Base-by-base conservation (phyloP, 2,888 invertebrate species). In the Epistrophella euchroma region DNA sequence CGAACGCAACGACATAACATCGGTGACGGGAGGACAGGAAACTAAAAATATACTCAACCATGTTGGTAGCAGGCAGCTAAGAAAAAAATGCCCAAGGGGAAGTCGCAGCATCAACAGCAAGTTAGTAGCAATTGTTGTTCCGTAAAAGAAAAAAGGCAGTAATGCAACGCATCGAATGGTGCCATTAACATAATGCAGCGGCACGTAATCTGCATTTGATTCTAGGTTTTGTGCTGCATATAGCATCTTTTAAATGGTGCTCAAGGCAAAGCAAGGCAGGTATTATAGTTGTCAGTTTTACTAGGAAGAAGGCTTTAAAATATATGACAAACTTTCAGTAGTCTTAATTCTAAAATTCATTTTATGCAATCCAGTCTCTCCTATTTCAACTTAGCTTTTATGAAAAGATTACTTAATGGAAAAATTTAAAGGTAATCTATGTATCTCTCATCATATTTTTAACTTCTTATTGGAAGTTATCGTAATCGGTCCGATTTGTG, bases 171-270 rank as follows among this genome's bases (percentile, higher is more conserved):
- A 83, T 78, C 82, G 68, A 78, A 78, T 70, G 60, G 52, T 78
- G 78, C 62, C 73, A 83, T 78, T 83, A 78, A 78, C 73, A 83
- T 83, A 70, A 83, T 78, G 83, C 78, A 74, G 73, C 73, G 78
- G 78, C 68, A 83, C 78, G 78, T 78, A 68, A 77, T 77, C 77
- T 82, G 77, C 77, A 78, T 83, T 83, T 78, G 83, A 83, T 83
- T 73, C 73, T 73, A 73, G 73, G 78, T 78, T 74, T 79, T 64
- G 56, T 64, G 56, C 19, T 47, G 70, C 22, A 50, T 60, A 40
- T 32, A 32, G 74, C 62, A 47, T 74, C 74, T 64, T 64, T 81
- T 71, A 76, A 76, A 71, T 74, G 56, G 64, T 64, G 55, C 70
- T 50, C 37, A 73, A 43, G 35, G 62, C 22, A 28, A n/a, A n/a